Percentiles rank a stretch among this genome's conserved stretches.
Evolutionary conservation across 2,797 vertebrate species (phyloP).

Genomic region (Monodelphis domestica): DNA sequence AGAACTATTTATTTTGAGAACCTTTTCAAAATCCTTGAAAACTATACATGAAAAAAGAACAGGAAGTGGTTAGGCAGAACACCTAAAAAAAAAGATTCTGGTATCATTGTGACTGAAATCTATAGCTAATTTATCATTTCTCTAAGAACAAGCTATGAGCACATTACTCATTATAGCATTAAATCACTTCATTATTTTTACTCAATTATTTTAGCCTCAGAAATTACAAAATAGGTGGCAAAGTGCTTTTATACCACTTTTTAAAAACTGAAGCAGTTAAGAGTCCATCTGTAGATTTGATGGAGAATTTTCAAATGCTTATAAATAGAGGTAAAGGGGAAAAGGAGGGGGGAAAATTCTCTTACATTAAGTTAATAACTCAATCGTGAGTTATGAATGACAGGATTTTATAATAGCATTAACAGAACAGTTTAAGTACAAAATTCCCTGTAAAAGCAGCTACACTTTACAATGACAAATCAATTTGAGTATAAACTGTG

Average conservation of each 20-base stretch:
- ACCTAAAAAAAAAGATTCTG: background rate
- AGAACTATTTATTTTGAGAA: background rate
- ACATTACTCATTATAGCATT: background rate
- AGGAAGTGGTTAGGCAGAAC: background rate
- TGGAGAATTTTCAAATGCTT: slow-evolving; percentile 39
- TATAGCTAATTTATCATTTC: background rate
- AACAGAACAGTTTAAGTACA: slow-evolving; percentile 34
- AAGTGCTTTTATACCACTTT: background rate
- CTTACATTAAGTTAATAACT: slow-evolving; percentile 7
- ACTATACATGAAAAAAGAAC: background rate
- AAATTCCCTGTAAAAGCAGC: slow-evolving; percentile 18
- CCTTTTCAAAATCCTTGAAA: background rate
- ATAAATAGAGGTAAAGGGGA: background rate
- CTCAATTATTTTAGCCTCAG: slow-evolving; percentile 17
- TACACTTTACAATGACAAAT: slow-evolving; percentile 22
- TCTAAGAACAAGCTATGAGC: slow-evolving; percentile 6
- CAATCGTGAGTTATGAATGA: background rate
- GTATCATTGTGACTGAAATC: background rate
- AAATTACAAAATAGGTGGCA: slow-evolving; percentile 25
- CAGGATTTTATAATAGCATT: background rate
- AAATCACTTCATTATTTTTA: slow-evolving; percentile 15
- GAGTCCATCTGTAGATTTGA: background rate
- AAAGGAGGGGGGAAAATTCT: slow-evolving; percentile 8
- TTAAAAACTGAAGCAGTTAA: slow-evolving; percentile 9
- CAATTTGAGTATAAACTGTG: background rate